A percentile compares a stretch with the other conserved stretches of the same genome.
These are phyloP conservation scores for Leuciscus idus DNA, from an alignment of 2,113 vertebrate genomes.

Conservation along the genomic window DNA sequence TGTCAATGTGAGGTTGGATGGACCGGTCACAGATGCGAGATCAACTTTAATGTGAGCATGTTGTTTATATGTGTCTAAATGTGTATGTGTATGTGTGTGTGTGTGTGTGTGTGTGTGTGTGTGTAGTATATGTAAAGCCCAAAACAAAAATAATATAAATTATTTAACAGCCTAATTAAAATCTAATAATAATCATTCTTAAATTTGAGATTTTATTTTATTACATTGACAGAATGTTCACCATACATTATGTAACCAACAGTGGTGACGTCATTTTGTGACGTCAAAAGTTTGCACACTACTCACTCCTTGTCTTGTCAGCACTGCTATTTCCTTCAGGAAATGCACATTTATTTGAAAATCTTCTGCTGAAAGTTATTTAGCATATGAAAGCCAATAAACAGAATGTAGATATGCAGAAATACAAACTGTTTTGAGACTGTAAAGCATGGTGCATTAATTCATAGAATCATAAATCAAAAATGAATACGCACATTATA, in stretches of 20 bases:
- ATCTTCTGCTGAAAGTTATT: neutral
- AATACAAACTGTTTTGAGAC: conserved; percentile 2
- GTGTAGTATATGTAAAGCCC: neutral
- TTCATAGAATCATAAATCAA: conserved; percentile 9
- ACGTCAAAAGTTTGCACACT: neutral
- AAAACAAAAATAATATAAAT: too few species aligned
- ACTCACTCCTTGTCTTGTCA: neutral
- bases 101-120: neutral
- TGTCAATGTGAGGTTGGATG: conserved; percentile 80
- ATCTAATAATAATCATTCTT: too few species aligned
- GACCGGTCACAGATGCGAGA: conserved; percentile 79
- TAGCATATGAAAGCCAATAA: conserved; percentile 1
- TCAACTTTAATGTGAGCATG: conserved; percentile 80
- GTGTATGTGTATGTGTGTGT: neutral
- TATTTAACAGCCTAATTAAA: too few species aligned
- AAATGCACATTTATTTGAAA: neutral
- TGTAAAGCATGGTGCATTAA: neutral
- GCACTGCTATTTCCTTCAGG: neutral
- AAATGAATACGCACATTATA: conserved; percentile 1
- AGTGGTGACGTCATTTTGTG: neutral
- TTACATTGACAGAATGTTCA: too few species aligned
- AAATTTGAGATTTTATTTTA: too few species aligned
- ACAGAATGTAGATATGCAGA: neutral
- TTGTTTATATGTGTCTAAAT: neutral
- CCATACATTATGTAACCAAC: neutral